Evolutionary conservation across 53 echinoderm and acorn worm species (phyloP).

Genomic region (Stichopus horrens): DNA sequence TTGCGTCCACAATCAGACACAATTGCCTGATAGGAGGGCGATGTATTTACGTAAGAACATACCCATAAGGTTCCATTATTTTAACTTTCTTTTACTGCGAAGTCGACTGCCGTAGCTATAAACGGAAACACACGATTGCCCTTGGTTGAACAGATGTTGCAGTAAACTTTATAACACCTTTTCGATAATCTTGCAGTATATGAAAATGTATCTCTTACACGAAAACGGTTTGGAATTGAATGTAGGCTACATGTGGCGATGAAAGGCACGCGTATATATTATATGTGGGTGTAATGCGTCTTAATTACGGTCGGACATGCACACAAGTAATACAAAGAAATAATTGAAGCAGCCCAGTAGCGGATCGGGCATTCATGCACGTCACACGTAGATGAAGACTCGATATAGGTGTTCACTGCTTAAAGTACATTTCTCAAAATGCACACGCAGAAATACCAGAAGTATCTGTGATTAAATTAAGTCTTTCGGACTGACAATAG

Average conservation of each 20-base stretch:
- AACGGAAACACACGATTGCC: neutral
- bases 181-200: neutral
- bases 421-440: neutral
- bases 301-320: too few relatives aligned
- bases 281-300: too few relatives aligned
- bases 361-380: neutral
- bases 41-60: neutral
- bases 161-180: neutral
- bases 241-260: too few relatives aligned
- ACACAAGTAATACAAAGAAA: too few relatives aligned
- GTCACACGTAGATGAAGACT: neutral
- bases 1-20: neutral
- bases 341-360: too few relatives aligned
- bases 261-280: too few relatives aligned
- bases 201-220: too few relatives aligned
- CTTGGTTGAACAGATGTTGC: neutral
- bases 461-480: slow-evolving; percentile 29
- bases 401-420: neutral
- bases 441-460: neutral
- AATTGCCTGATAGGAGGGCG: neutral
- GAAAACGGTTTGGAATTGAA: too few relatives aligned
- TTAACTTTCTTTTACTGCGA: too few relatives aligned
- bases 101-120: too few relatives aligned
- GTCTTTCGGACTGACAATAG: neutral
- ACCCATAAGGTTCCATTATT: neutral